Evolutionary conservation across 2,113 vertebrate species (phyloP).

Genomic region (Opisthocomus hoazin): DNA sequence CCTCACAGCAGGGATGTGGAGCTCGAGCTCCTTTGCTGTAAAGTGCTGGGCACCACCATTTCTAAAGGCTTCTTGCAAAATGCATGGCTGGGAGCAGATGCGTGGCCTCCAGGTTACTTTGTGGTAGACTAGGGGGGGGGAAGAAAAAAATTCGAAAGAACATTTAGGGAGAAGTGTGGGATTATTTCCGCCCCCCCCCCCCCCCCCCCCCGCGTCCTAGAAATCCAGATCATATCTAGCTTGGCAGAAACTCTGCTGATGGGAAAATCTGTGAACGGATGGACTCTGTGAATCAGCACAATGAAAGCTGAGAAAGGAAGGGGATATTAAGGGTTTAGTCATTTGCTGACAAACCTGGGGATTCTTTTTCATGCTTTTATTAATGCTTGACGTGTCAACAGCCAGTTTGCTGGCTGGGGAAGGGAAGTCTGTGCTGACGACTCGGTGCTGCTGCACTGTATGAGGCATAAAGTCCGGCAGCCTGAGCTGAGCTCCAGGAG

Average conservation of each 20-base stretch:
- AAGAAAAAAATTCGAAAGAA: background rate
- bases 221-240: background rate
- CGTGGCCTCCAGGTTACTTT: background rate
- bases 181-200: background rate
- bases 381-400: background rate
- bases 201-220: background rate
- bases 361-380: background rate
- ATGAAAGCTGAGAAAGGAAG: constrained; percentile 33
- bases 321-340: constrained; percentile 16
- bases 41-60: background rate
- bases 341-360: constrained; percentile 21
- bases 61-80: background rate
- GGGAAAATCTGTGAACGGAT: constrained; percentile 3
- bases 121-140: background rate
- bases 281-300: constrained; percentile 5
- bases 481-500: background rate
- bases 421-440: background rate
- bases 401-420: background rate
- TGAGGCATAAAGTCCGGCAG: background rate
- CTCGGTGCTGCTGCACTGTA: background rate
- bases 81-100: background rate
- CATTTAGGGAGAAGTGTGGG: background rate
- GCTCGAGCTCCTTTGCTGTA: background rate
- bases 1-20: background rate
- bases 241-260: constrained; percentile 26